Base-by-base conservation (phyloP, 2,797 vertebrate genomes). In the Anabas testudineus region DNA sequence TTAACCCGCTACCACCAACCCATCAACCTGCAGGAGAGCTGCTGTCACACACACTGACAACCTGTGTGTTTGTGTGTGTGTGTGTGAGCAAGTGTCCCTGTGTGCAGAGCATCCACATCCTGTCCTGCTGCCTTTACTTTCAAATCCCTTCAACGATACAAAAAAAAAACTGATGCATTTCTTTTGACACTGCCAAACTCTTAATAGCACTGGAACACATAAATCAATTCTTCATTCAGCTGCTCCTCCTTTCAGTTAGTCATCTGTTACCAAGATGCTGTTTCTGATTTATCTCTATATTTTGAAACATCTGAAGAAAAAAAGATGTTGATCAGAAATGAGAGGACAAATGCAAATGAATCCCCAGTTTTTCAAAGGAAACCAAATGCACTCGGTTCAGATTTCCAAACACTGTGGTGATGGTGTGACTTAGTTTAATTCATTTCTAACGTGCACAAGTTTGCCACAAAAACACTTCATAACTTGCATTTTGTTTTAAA, bases 31-130 rank as follows among this genome's bases (percentile, higher is more conserved):
- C 72, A 13, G 48, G 81, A 85, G 86, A 88, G 65, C 37, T 34
- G 72, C 86, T 89, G 88, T 85, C 88, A 89, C 78, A 78, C 82
- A 84, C 74, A 71, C 83, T 75, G 87, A 78, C 80, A 74, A 80
- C 54, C 57, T 46, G 34, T 42, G 51, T 65, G 37, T 62, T 58
- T 61, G 30, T 55, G 68, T 58, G 54, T 48, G 52, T 62, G 58
- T 61, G 39, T 54, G 67, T 57, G 54, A 57, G 78, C 62, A 56
- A 60, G 83, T 67, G 79, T 84, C 43, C 72, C 46, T 65, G 71
- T 67, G 71, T 63, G 66, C 81, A 59, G 45, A 22, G 56, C 41
- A 13, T 18, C 76, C 57, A 54, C 10, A 47, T 58, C 52, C 14
- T 14, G 24, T 61, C 43, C 72, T 2, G 9, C 41, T 53, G 46